phyloP scores from a whole-genome alignment of 2,888 invertebrate species.

The Callyntrura guangdongensis region DNA sequence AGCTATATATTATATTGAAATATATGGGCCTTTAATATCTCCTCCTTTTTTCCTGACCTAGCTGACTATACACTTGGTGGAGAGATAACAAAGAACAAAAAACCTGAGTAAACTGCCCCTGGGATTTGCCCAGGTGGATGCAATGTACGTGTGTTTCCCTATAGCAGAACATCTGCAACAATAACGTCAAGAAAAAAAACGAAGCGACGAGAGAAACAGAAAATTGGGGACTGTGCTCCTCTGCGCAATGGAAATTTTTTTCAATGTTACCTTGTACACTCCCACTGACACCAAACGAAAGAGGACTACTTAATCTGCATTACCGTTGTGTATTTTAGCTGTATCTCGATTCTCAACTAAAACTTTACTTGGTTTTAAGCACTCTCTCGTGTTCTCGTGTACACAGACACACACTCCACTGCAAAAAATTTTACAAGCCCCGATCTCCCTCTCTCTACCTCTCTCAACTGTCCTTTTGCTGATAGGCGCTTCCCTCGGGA shows the following conservation, averaged over 20 bases:
- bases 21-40: conserved; percentile 8
- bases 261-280: conserved; percentile 40
- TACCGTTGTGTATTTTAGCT: neutral
- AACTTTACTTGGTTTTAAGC: neutral
- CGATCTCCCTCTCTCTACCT: neutral
- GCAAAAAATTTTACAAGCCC: conserved; percentile 20
- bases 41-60: conserved; percentile 28
- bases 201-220: conserved; percentile 6
- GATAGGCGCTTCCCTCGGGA: neutral
- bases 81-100: neutral
- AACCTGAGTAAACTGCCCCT: conserved; percentile 40
- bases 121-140: conserved; percentile 43
- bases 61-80: neutral
- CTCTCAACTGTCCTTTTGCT: neutral
- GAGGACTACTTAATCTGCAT: conserved; percentile 3
- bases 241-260: conserved; percentile 23
- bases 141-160: neutral
- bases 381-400: neutral
- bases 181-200: neutral
- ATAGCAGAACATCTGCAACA: neutral
- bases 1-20: neutral
- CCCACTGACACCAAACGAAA: conserved; percentile 16
- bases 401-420: neutral
- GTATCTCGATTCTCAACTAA: neutral
- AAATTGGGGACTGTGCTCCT: conserved; percentile 1